A percentile compares a stretch with the other conserved stretches of the same genome.
Conservation (phyloP, 2,888 invertebrate species). For the Willowsia nigromaculata region DNA sequence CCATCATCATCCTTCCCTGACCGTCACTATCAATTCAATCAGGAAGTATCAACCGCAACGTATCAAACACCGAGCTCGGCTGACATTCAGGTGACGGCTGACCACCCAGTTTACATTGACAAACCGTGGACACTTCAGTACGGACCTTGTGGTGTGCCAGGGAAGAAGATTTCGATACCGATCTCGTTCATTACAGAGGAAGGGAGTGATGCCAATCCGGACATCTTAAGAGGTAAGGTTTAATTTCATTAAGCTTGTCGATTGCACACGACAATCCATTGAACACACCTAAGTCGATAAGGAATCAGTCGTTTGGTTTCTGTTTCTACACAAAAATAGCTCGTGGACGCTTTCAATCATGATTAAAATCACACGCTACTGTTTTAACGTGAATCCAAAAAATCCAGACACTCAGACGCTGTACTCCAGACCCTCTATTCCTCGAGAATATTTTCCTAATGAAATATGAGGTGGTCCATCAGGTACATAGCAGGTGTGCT, state of each 20-base stretch:
- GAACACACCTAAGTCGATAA: slow-evolving; percentile 20
- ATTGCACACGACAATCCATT: neutral
- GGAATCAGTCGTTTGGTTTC: neutral
- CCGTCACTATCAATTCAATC: slow-evolving; percentile 52
- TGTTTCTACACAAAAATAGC: slow-evolving; percentile 8
- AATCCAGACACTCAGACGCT: neutral
- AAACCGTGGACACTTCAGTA: slow-evolving; percentile 78
- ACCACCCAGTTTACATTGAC: slow-evolving; percentile 78
- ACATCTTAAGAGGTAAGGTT: slow-evolving; percentile 45
- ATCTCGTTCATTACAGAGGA: slow-evolving; percentile 74
- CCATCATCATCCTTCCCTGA: neutral
- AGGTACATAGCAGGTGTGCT: slow-evolving; percentile 59
- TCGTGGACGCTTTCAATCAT: slow-evolving; percentile 57
- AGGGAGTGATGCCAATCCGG: slow-evolving; percentile 48
- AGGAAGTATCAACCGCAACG: slow-evolving; percentile 77
- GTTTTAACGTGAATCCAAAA: neutral
- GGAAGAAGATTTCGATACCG: slow-evolving; percentile 78
- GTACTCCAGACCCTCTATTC: neutral
- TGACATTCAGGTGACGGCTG: slow-evolving; percentile 77
- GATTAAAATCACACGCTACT: slow-evolving; percentile 29
- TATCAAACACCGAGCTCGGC: slow-evolving; percentile 75
- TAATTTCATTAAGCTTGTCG: slow-evolving; percentile 8
- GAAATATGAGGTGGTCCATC: slow-evolving; percentile 66
- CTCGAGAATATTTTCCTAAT: neutral
- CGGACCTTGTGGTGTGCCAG: slow-evolving; percentile 78